Evolutionary conservation across 1,140 invertebrate species (phyloP).

Genomic region (Calosoma granatense): DNA sequence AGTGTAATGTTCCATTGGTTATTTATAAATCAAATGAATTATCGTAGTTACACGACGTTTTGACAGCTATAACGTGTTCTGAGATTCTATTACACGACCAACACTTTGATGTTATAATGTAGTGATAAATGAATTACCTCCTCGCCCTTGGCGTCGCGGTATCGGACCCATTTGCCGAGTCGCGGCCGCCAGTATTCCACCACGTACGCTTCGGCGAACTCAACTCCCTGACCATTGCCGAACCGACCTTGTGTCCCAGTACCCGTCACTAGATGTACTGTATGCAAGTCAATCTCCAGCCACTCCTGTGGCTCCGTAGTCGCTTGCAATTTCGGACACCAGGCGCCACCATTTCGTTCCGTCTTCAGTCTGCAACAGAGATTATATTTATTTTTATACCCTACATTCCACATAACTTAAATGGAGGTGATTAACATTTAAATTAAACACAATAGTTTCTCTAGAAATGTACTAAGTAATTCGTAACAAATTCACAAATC

Average conservation of each 20-base stretch:
- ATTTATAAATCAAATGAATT: too few species aligned
- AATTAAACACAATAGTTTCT: not conserved
- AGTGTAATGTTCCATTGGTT: too few species aligned
- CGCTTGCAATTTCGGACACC: conserved; percentile 63
- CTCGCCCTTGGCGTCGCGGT: conserved; percentile 53
- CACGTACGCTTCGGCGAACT: conserved; percentile 67
- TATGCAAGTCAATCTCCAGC: conserved; percentile 65
- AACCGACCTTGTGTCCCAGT: conserved; percentile 78
- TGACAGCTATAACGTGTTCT: too few species aligned
- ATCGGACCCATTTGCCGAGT: conserved; percentile 61
- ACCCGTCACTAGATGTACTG: conserved; percentile 64
- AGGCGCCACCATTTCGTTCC: not conserved
- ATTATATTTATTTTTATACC: too few species aligned
- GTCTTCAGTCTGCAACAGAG: not conserved
- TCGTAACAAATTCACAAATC: not conserved
- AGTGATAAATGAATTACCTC: conserved; percentile 44
- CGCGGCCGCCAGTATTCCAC: conserved; percentile 68
- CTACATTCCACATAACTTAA: too few species aligned
- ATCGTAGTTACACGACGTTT: too few species aligned
- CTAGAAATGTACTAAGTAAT: not conserved
- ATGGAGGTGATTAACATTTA: too few species aligned
- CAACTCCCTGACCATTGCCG: conserved; percentile 72
- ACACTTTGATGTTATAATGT: too few species aligned
- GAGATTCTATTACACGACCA: too few species aligned
- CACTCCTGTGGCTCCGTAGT: conserved; percentile 64